Evolutionary conservation across 2,888 invertebrate genomes (phyloP), one percentile per base, ranked within the genome.

Genomic region (Hipparchia sbordonii): DNA sequence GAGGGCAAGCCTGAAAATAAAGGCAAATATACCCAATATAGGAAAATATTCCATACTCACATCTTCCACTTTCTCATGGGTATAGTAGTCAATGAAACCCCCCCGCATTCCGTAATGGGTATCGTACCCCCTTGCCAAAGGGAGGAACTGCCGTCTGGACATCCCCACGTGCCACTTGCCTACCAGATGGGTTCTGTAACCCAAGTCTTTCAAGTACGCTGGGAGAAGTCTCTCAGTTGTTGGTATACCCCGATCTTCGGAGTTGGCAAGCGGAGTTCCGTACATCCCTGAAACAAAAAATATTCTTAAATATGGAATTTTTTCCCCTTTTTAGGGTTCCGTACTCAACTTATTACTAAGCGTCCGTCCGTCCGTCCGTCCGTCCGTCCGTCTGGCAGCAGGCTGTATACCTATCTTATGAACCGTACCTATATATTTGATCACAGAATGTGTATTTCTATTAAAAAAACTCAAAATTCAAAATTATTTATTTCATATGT

Each of bases 151-250:
- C 70, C 94, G 93, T 71, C 94, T 93, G 76, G 95, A 96, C 92
- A 96, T 97, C 1, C 98, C 98, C 73, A 98, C 95, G 85, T 97
- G 97, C 98, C 98, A 98, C 92, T 98, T 98, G 39, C 98, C 98
- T 9, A 98, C 95, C 48, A 97, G 94, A 85, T 97, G 96, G 0
- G 98, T 98, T 6, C 92, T 88, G 88, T 98, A 98, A 0, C 97
- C 97, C 73, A 95, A 82, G 52, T 92, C 93, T 80, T 94, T 94
- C 75, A 98, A 85, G 84, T 96, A 95, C 80, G 95, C 91, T 0
- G 95, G 95, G n/a, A 95, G 81, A 1, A 95, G 84, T 6, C 94
- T 94, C 83, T 95, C 95, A 39, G 93, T 91, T 51, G 91, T 72
- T 0, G 94, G 94, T 74, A 94, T 92, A 2, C 92, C 94, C 46